phyloP scores from a whole-genome alignment of 2,113 vertebrate genomes.

The Mola mola region DNA sequence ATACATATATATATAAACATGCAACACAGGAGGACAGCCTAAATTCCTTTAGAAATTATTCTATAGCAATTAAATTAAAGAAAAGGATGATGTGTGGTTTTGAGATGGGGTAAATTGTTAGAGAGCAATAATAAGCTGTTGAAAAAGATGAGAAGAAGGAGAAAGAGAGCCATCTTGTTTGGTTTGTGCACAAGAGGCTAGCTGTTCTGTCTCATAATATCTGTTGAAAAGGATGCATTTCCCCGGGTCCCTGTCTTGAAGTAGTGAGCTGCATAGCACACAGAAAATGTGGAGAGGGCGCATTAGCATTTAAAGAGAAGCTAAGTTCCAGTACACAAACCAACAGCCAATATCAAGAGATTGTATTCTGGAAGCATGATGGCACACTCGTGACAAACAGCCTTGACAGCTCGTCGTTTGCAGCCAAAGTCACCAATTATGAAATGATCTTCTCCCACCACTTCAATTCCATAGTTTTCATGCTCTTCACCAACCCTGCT shows the following conservation, averaged over 20 bases:
- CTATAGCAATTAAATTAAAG: constrained; percentile 43
- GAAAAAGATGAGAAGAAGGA: constrained; percentile 48
- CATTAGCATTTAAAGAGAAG: constrained; percentile 71
- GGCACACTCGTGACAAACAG: constrained; percentile 21
- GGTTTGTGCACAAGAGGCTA: constrained; percentile 65
- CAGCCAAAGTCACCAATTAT: constrained; percentile 18
- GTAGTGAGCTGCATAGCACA: constrained; percentile 53
- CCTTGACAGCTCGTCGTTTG: constrained; percentile 21
- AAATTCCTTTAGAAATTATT: constrained; percentile 43
- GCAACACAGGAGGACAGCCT: constrained; percentile 14
- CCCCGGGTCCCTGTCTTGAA: constrained; percentile 61
- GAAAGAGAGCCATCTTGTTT: constrained; percentile 65
- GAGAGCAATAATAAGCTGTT: constrained; percentile 57
- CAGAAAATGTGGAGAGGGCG: constrained; percentile 52
- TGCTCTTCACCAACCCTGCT: constrained; percentile 4
- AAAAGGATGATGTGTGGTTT: constrained; percentile 70
- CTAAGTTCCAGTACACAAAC: constrained; percentile 60
- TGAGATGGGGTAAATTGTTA: constrained; percentile 80
- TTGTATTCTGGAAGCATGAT: constrained; percentile 33
- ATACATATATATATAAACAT: constrained; percentile 7
- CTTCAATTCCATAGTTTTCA: not conserved
- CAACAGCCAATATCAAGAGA: constrained; percentile 57
- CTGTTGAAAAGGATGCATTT: constrained; percentile 66
- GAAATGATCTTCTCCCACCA: constrained; percentile 8
- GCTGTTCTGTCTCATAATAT: constrained; percentile 70